Percentiles rank a stretch among this genome's conserved stretches.
Conservation (phyloP, 2,797 vertebrate genomes). For the Neosilurus hyrtlii region DNA sequence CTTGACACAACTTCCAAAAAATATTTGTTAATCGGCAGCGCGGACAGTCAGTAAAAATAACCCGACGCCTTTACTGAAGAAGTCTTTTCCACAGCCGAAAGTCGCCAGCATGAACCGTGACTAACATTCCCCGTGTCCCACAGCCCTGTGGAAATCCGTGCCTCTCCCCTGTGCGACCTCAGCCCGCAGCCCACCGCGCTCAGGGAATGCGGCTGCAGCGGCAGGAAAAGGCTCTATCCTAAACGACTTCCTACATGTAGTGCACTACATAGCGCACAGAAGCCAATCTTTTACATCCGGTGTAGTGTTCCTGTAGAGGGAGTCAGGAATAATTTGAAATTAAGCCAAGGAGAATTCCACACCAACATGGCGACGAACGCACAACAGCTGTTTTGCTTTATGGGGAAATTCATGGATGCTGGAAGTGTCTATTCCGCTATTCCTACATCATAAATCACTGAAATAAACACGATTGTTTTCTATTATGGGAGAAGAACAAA, state of each 20-base stretch:
- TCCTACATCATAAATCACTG: slow-evolving; percentile 22
- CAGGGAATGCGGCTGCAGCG: slow-evolving; percentile 32
- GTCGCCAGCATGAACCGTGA: background rate
- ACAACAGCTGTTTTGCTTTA: slow-evolving; percentile 51
- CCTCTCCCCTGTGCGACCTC: slow-evolving; percentile 36
- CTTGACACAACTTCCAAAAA: slow-evolving; percentile 38
- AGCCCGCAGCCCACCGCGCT: slow-evolving; percentile 26
- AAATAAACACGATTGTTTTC: slow-evolving; percentile 4
- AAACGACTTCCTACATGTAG: background rate
- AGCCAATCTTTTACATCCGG: background rate
- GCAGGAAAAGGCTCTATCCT: slow-evolving; percentile 17
- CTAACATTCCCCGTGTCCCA: slow-evolving; percentile 4
- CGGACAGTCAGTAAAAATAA: background rate
- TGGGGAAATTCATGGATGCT: slow-evolving; percentile 38
- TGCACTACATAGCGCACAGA: background rate
- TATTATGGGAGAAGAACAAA: background rate
- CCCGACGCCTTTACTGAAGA: background rate
- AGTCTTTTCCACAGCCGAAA: slow-evolving; percentile 12
- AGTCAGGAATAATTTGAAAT: background rate
- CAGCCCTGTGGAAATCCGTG: slow-evolving; percentile 14
- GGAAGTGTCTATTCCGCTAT: slow-evolving; percentile 1
- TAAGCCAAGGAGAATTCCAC: slow-evolving; percentile 27
- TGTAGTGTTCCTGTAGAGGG: slow-evolving; percentile 4
- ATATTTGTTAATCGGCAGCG: background rate
- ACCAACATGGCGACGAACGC: slow-evolving; percentile 45